A percentile compares a stretch with the other conserved stretches of the same genome.
phyloP scores from a whole-genome alignment of 1,140 invertebrate genomes.

The Helicoverpa zea region DNA sequence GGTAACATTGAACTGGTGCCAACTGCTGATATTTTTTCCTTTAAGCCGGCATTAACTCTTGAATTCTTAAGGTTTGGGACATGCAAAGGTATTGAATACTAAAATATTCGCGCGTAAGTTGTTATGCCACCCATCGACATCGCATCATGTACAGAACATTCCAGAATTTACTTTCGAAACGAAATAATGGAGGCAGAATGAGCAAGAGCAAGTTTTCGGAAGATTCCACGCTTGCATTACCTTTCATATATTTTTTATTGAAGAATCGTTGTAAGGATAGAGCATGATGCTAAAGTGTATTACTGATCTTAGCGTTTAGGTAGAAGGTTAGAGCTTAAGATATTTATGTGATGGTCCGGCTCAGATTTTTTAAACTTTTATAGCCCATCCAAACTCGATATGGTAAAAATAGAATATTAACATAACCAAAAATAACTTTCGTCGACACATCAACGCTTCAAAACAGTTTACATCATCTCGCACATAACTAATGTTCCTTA shows the following conservation, averaged over 20 bases:
- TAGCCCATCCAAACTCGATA: background rate
- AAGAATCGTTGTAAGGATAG: too few species aligned
- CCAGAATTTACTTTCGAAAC: too few species aligned
- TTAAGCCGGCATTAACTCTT: background rate
- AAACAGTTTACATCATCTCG: conserved; percentile 13
- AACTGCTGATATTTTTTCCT: conserved; percentile 15
- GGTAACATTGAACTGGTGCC: conserved; percentile 11
- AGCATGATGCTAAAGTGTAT: too few species aligned
- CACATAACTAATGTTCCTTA: background rate
- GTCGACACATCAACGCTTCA: background rate
- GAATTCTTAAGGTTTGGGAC: conserved; percentile 10
- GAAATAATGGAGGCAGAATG: too few species aligned
- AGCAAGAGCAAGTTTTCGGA: too few species aligned
- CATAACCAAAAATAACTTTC: conserved; percentile 6
- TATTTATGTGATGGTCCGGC: too few species aligned
- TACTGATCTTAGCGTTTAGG: too few species aligned
- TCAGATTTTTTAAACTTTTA: background rate
- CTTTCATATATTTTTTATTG: too few species aligned
- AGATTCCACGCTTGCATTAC: too few species aligned
- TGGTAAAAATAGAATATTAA: background rate
- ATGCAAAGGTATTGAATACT: background rate
- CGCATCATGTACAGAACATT: too few species aligned
- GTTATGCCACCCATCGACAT: too few species aligned
- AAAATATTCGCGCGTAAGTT: background rate
- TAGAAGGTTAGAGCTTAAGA: too few species aligned